These are phyloP conservation scores for Cryptocephalus primarius DNA, from an alignment of 2,888 invertebrate species.

Conservation along the genomic window DNA sequence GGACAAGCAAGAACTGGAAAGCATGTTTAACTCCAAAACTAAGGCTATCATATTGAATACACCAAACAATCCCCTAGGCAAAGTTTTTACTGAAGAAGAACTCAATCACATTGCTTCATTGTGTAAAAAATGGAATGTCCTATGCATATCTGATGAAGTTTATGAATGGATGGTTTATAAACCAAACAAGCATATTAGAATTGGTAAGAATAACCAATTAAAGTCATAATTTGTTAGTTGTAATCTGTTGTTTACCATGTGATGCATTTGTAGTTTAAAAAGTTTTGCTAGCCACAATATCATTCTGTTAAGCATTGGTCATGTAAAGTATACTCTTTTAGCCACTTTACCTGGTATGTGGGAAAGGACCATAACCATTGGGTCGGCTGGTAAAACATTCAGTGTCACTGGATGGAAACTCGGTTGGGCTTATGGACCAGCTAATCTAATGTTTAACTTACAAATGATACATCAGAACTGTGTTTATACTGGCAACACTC, in stretches of 20 bases:
- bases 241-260: no score
- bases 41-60: conserved; percentile 95
- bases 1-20: conserved; percentile 68
- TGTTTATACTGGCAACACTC: conserved; percentile 84
- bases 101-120: conserved; percentile 70
- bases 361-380: conserved; percentile 93
- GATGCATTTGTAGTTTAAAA: no score
- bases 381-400: conserved; percentile 97
- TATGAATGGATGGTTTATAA: conserved; percentile 95
- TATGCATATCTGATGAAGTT: conserved; percentile 94
- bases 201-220: not conserved
- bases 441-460: conserved; percentile 64
- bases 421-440: conserved; percentile 94
- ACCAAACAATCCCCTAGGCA: conserved; percentile 95
- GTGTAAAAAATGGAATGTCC: conserved; percentile 83
- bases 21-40: conserved; percentile 75
- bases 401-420: conserved; percentile 96
- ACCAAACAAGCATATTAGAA: conserved; percentile 74
- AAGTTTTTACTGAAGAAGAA: conserved; percentile 65
- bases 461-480: conserved; percentile 90
- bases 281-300: no score
- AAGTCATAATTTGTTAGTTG: no score
- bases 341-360: conserved; percentile 94
- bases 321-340: conserved; percentile 24
- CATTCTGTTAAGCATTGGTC: no score